Evolutionary conservation across 2,888 invertebrate species (phyloP), one percentile per base, ranked within the genome.

Genomic region (Prosopocoilus inquinatus): DNA sequence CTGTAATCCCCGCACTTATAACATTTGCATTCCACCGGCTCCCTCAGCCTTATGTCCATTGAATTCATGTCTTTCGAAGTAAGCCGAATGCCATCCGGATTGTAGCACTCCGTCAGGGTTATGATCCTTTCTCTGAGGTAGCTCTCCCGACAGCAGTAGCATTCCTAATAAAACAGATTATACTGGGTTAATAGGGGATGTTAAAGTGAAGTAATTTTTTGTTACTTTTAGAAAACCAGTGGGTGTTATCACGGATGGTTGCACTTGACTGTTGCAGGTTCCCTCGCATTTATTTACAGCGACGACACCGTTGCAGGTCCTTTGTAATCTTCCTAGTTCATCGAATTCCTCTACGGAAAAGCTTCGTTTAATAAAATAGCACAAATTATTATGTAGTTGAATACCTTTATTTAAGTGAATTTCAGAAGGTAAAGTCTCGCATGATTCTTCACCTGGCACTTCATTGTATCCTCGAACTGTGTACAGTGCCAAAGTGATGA

Each of bases 251-350:
- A 94, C 92, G 47, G 93, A 94, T 1, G 95, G 94, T 70, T 94
- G 91, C 46, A 95, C 93, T 79, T 93, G 93, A 62, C 95, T 96
- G 64, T 84, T 89, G 74, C 96, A 96, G 62, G 90, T 86, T 16
- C 96, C 96, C 76, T 96, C 96, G 72, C 96, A 96, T 80, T 95
- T 96, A 72, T 91, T 94, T 0, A 96, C 93, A 9, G 85, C 87
- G 41, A 96, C 85, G 76, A 93, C 94, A 0, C 92, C 94, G 72
- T 90, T 93, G 72, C 96, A 96, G 9, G 92, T 92, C 70, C 94
- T 81, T 67, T 87, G 82, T 67, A 94, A 79, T 64, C 90, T 81
- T n/a, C 94, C 94, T 67, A 89, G 79, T 62, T 93, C 92, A 69
- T 92, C 90, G 70, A 89, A 94, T 75, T 95, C 94, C 79, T 95